Conservation (phyloP, 2,888 invertebrate genomes). For the Andrena fulva region DNA sequence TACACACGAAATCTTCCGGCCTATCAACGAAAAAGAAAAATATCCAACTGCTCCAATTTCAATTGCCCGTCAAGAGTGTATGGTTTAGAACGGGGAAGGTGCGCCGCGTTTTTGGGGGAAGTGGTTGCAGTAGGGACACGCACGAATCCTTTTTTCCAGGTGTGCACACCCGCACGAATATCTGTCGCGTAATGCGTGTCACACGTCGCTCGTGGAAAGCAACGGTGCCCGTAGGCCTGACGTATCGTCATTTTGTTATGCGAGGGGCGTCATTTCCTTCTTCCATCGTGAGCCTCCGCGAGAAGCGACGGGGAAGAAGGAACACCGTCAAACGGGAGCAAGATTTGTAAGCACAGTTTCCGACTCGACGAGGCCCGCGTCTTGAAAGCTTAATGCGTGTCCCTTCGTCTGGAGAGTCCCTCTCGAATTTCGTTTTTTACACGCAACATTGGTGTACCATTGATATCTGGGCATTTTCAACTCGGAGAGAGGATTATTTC, state of each 20-base stretch:
- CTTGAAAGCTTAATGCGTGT: constrained; percentile 20
- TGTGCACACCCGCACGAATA: constrained; percentile 40
- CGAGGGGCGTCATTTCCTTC: constrained; percentile 73
- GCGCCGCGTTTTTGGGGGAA: neutral
- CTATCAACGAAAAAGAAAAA: no score
- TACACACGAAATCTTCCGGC: no score
- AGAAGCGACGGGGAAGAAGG: constrained; percentile 53
- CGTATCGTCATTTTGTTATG: constrained; percentile 70
- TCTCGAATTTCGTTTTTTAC: neutral
- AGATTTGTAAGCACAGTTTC: constrained; percentile 59
- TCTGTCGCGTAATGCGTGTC: constrained; percentile 72
- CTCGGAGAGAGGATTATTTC: no score
- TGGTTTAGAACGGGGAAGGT: neutral
- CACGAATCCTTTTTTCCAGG: constrained; percentile 14
- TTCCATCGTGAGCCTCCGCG: constrained; percentile 59
- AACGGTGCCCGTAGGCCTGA: constrained; percentile 62
- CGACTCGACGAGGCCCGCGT: constrained; percentile 22
- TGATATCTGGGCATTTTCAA: no score
- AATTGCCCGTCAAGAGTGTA: neutral
- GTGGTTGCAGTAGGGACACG: neutral
- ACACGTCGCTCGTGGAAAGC: constrained; percentile 66
- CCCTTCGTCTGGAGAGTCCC: neutral
- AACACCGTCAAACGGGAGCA: constrained; percentile 53
- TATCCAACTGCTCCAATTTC: no score
- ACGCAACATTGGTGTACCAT: neutral